Evolutionary conservation across 2,888 invertebrate species (phyloP).

Genomic region (Reticulitermes lucifugus): DNA sequence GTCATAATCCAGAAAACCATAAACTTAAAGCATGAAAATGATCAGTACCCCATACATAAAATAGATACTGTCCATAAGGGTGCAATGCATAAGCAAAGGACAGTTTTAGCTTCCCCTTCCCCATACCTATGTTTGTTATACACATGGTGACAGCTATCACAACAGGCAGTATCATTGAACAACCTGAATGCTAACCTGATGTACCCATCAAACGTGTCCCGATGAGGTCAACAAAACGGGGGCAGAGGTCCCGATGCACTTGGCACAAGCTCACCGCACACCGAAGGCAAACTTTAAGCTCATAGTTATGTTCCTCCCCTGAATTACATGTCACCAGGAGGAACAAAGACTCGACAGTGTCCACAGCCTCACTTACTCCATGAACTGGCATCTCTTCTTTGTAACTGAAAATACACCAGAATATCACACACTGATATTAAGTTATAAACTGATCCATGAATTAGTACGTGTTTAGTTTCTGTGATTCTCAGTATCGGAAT

Average conservation of each 20-base stretch:
- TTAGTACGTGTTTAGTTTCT: too few relatives aligned
- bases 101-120: too few relatives aligned
- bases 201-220: conserved; percentile 66
- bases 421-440: not conserved
- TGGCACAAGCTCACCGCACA: conserved; percentile 80
- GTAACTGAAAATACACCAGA: not conserved
- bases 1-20: too few relatives aligned
- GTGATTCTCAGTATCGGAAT: too few relatives aligned
- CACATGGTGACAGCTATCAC: too few relatives aligned
- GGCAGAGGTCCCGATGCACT: conserved; percentile 72
- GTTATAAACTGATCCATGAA: too few relatives aligned
- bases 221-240: conserved; percentile 74
- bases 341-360: conserved; percentile 76
- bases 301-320: conserved; percentile 64
- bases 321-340: conserved; percentile 66
- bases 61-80: too few relatives aligned
- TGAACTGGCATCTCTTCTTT: conserved; percentile 57
- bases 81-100: too few relatives aligned
- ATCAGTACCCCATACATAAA: too few relatives aligned
- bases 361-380: conserved; percentile 72
- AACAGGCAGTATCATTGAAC: not conserved
- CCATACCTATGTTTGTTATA: too few relatives aligned
- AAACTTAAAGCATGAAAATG: too few relatives aligned
- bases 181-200: conserved; percentile 59
- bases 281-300: conserved; percentile 74